These are phyloP conservation scores for Pachymerium ferrugineum DNA, from an alignment of 2,888 invertebrate species.

Conservation along the genomic window DNA sequence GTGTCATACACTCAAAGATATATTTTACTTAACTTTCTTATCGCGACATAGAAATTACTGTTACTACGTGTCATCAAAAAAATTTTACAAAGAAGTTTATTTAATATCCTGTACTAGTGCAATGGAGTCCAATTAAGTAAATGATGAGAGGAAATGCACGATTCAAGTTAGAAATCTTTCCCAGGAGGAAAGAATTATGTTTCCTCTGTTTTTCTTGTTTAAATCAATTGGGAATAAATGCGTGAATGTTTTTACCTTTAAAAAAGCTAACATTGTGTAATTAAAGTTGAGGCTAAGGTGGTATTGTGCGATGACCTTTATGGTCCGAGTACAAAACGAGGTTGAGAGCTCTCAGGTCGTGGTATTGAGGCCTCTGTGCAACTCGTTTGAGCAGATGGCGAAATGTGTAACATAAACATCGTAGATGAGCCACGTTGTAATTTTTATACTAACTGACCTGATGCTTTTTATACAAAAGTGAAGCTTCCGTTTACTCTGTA, in stretches of 20 bases:
- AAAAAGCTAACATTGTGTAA: too few relatives aligned
- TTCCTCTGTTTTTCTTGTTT: not conserved
- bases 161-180: not conserved
- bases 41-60: too few relatives aligned
- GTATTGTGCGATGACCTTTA: not conserved
- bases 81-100: constrained; percentile 1
- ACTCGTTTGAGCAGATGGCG: not conserved
- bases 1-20: not conserved
- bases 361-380: too few relatives aligned
- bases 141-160: not conserved
- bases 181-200: not conserved
- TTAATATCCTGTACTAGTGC: constrained; percentile 9
- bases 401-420: not conserved
- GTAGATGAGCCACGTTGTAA: not conserved
- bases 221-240: too few relatives aligned
- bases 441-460: not conserved
- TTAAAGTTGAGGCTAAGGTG: too few relatives aligned
- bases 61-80: not conserved
- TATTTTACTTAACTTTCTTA: too few relatives aligned
- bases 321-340: not conserved
- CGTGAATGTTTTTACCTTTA: too few relatives aligned
- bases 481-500: not conserved
- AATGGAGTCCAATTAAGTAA: not conserved
- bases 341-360: not conserved
- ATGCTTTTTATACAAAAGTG: not conserved